A percentile compares a stretch with the other conserved stretches of the same genome.
phyloP scores from a whole-genome alignment of 2,113 vertebrate species.

The Barbus barbus region DNA sequence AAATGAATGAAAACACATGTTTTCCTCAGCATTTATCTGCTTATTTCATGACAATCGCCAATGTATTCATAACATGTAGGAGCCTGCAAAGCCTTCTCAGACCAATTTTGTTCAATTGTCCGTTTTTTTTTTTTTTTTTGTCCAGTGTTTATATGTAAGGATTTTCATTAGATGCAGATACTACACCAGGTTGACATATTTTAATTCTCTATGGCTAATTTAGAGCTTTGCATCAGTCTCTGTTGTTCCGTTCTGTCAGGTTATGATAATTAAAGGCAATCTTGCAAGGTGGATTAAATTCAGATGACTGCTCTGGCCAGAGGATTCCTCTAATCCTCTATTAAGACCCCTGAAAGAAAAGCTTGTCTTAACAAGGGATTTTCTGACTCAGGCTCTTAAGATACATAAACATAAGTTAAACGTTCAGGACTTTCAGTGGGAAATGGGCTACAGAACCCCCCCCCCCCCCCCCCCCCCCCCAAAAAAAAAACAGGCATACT shows the following conservation, averaged over 20 bases:
- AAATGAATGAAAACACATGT: slow-evolving; percentile 3
- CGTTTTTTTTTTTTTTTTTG: too few relatives aligned
- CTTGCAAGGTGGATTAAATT: slow-evolving; percentile 50
- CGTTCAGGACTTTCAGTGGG: not conserved
- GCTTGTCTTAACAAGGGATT: slow-evolving; percentile 48
- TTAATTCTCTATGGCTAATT: slow-evolving; percentile 31
- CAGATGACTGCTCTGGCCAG: slow-evolving; percentile 39
- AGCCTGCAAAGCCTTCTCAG: not conserved
- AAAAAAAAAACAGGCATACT: not conserved
- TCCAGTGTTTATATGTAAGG: not conserved
- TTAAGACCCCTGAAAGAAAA: slow-evolving; percentile 44
- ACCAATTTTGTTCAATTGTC: not conserved
- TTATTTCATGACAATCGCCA: not conserved
- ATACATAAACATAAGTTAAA: slow-evolving; percentile 44
- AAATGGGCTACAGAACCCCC: not conserved
- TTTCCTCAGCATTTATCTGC: not conserved
- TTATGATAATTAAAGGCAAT: slow-evolving; percentile 54
- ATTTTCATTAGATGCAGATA: slow-evolving; percentile 6
- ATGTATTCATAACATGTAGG: not conserved
- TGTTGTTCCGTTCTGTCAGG: slow-evolving; percentile 44
- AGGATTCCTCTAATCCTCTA: slow-evolving; percentile 44
- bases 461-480: too few relatives aligned
- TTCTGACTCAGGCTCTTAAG: slow-evolving; percentile 43
- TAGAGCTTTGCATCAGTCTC: not conserved
- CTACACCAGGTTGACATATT: slow-evolving; percentile 4